Conservation (phyloP, 1,140 invertebrate genomes). For the Listronotus bonariensis region DNA sequence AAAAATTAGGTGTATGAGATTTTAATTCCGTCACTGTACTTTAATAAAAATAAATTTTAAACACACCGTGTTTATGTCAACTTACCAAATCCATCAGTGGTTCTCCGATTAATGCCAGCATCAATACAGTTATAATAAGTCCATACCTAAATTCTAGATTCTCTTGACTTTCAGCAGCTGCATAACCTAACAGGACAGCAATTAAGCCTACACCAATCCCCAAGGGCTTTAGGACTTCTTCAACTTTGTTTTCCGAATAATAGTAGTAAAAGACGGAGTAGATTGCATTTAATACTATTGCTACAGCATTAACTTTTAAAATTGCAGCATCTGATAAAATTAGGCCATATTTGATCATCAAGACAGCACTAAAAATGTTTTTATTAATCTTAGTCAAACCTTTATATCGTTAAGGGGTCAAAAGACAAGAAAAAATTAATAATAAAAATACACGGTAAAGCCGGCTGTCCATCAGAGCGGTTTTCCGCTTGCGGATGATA, state of each 20-base stretch:
- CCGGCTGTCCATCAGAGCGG: too few relatives aligned
- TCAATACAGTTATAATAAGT: constrained; percentile 68
- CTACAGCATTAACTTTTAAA: constrained; percentile 75
- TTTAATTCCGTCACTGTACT: too few relatives aligned
- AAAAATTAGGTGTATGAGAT: too few relatives aligned
- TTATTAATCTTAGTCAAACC: too few relatives aligned
- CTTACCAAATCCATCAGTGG: constrained; percentile 74
- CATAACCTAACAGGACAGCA: constrained; percentile 65
- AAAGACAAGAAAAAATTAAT: too few relatives aligned
- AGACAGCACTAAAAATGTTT: constrained; percentile 61
- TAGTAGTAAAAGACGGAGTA: constrained; percentile 70
- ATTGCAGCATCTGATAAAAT: constrained; percentile 72
- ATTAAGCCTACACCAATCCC: constrained; percentile 62
- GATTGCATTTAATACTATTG: constrained; percentile 66
- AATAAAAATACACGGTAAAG: too few relatives aligned
- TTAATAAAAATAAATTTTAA: too few relatives aligned
- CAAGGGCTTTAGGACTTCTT: constrained; percentile 57
- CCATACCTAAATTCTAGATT: constrained; percentile 71
- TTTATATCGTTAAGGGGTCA: too few relatives aligned
- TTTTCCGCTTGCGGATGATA: too few relatives aligned
- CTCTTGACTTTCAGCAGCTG: constrained; percentile 64
- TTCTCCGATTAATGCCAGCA: constrained; percentile 69
- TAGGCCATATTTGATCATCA: constrained; percentile 73
- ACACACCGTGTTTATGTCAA: constrained; percentile 41
- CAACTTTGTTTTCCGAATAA: constrained; percentile 64